Evolutionary conservation across 2,797 vertebrate species (phyloP).

Genomic region (Numenius phaeopus): DNA sequence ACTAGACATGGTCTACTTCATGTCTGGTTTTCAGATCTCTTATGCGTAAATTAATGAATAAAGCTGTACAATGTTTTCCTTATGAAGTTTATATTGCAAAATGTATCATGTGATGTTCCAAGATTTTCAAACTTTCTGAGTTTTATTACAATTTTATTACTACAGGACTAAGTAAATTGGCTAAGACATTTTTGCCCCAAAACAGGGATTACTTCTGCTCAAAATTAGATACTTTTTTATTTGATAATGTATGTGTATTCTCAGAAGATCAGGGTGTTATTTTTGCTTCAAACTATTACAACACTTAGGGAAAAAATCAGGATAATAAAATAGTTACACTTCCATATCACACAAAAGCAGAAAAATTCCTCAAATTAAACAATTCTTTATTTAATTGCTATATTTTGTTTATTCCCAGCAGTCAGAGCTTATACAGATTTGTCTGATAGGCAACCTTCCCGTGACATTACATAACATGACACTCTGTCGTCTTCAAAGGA

Average conservation of each 20-base stretch:
- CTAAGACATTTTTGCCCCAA: background rate
- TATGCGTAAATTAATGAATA: background rate
- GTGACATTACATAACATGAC: conserved; percentile 6
- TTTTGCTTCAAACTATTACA: background rate
- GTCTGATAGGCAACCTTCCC: conserved; percentile 39
- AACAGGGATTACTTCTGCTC: background rate
- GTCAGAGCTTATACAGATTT: background rate
- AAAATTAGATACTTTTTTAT: background rate
- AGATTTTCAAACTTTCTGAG: background rate
- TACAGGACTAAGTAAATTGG: background rate
- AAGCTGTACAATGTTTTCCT: background rate
- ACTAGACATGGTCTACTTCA: background rate
- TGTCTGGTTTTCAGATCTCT: conserved; percentile 27
- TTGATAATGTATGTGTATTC: background rate
- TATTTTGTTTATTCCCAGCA: background rate
- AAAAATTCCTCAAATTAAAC: background rate
- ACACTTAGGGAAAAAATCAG: background rate
- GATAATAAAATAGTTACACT: rapidly evolving
- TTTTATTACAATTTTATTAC: background rate
- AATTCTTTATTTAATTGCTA: background rate
- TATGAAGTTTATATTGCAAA: background rate
- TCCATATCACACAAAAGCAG: background rate
- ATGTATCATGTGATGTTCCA: background rate
- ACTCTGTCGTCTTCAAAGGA: conserved; percentile 30
- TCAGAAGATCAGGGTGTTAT: background rate